Evolutionary conservation across 2,888 invertebrate species (phyloP), one percentile per base, ranked within the genome.

Genomic region (Nemoura dubitans): DNA sequence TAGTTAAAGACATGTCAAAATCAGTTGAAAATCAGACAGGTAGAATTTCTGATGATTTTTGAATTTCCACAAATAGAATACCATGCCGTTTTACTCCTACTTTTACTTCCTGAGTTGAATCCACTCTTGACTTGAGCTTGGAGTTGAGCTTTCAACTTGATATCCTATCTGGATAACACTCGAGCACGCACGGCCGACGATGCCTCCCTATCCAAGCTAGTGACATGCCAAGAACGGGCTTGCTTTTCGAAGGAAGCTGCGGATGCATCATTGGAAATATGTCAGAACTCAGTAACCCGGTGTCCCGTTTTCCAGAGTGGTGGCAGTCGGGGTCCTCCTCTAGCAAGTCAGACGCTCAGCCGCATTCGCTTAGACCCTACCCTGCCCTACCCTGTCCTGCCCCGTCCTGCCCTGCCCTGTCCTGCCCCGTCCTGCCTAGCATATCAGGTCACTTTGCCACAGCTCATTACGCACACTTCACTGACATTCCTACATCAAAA

Each of bases 41-140:
- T 59, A 59, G 59, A 59, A 59, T 27, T 78, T 78, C 28, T 78
- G 78, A 78, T 78, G 78, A 78, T 27, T 78, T 78, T 26, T 78
- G 28, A 10, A 78, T 78, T 78, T 78, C 28, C 10, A 26, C 28
- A 27, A 76, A 78, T 78, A 78, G 78, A 78, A 78, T 27, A 26
- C 78, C n/a, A n/a, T 10, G 28, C 27, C 78, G 26, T 26, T 27
- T 78, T 78, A 26, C 78, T 27, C 7, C 78, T 28, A 26, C 28
- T 28, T 28, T 78, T 28, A 78, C 27, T 78, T 78, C 28, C 5
- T 26, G 28, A 28, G 16, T 28, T 28, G 78, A 78, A 78, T 27
- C 78, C 78, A 27, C 28, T 78, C 78, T 78, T 28, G 28, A 78
- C 27, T 78, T 78, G 27, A 78, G 28, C 27, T 78, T 78, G 78